These are phyloP conservation scores for Drosophila kambysellisi DNA, from an alignment of 2,888 invertebrate species.

Conservation along the genomic window DNA sequence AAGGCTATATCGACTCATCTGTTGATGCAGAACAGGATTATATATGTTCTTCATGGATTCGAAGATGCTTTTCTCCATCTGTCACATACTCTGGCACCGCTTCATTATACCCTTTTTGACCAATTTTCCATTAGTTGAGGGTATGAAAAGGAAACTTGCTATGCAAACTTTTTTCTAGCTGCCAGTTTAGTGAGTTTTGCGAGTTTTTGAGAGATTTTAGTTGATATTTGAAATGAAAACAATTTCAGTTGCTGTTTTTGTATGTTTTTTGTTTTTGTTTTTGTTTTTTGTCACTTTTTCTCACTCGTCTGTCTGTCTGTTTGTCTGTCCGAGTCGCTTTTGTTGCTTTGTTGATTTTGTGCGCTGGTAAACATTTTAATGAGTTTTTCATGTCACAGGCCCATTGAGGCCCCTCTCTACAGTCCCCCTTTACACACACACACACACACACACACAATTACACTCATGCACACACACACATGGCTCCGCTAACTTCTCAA, in stretches of 20 bases:
- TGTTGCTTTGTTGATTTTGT: slow-evolving; percentile 72
- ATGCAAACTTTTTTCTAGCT: slow-evolving; percentile 36
- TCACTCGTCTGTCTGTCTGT: slow-evolving; percentile 44
- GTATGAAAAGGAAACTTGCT: slow-evolving; percentile 2
- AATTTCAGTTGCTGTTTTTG: slow-evolving; percentile 57
- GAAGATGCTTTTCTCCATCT: background rate
- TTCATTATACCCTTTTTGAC: background rate
- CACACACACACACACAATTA: slow-evolving; percentile 4
- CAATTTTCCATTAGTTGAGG: background rate
- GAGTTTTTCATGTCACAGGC: slow-evolving; percentile 79
- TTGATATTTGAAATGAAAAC: slow-evolving; percentile 72
- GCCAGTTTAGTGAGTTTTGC: slow-evolving; percentile 26
- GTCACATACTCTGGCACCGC: background rate
- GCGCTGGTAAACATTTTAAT: slow-evolving; percentile 81
- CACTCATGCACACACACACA: slow-evolving; percentile 5
- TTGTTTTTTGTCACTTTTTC: slow-evolving; percentile 26
- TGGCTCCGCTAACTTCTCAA: slow-evolving; percentile 78
- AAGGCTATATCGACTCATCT: background rate
- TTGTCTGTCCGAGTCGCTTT: slow-evolving; percentile 52
- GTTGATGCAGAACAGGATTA: background rate
- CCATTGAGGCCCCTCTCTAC: slow-evolving; percentile 38
- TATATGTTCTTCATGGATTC: background rate
- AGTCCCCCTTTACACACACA: slow-evolving; percentile 11
- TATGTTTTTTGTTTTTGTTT: slow-evolving; percentile 15
- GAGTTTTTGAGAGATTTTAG: slow-evolving; percentile 41